Base-by-base conservation (phyloP, 2,888 invertebrate species). In the Acleris sparsana region DNA sequence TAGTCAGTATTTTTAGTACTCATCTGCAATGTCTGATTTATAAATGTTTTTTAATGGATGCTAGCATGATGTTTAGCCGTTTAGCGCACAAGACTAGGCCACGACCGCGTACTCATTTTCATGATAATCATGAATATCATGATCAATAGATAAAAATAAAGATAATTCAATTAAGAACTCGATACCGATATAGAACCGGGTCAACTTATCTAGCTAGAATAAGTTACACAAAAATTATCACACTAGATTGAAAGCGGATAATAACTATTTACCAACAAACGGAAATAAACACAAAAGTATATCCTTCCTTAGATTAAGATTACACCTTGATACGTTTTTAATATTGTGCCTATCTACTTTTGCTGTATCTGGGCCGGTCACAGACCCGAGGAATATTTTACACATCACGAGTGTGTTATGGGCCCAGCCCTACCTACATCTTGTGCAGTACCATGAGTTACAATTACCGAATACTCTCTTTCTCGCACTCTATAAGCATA, bases 81-180 rank as follows among this genome's bases (percentile, higher is more conserved):
- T 49, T 13, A 17, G 5, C 13, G 6, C 9, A 13, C 17, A 7
- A 7, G 5, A 43, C 22, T 7, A 43, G 56, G 43, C 7, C 43
- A 56, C 11, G 56, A 44, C 22, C 22, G 25, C 18, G 39, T 39
- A 44, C 39, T 18, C 7, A 17, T 44, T 56, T 53, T n/a, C 39
- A 18, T 39, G 6, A 6, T 16, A 39, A 44, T 44, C 56, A 44
- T 33, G 17, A 5, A 5, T 17, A 44, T 44, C 56, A 43, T 17
- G 22, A 56, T 44, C 56, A 2, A 39, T 56, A 18, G 56, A 56
- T 56, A 44, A 44, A 39, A 53, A 22, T 53, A 2, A 22, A 29
- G 16, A 53, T 22, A 16, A 29, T n/a, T 53, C 9, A n/a, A 53
- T 22, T 29, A 9, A 29, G 16, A n/a, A 53, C 39, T 13, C 33